These are phyloP conservation scores for Andricus grossulariae DNA, from an alignment of 1,140 invertebrate genomes.

Conservation along the genomic window DNA sequence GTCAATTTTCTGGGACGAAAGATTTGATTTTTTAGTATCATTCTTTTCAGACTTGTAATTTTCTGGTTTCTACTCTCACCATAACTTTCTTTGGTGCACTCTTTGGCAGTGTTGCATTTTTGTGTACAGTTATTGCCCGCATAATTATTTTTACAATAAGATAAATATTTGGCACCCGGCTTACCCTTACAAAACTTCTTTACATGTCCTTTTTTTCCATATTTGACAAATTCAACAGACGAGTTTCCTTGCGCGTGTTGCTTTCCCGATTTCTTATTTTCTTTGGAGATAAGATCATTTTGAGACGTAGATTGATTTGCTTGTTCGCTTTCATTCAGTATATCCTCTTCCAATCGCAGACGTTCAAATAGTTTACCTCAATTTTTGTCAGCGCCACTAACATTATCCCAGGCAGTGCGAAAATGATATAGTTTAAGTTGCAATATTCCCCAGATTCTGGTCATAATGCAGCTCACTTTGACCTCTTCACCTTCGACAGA, in stretches of 20 bases:
- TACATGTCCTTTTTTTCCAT: conserved; percentile 34
- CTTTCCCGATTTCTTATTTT: background rate
- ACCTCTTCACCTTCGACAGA: conserved; percentile 40
- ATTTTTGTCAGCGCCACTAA: too few species aligned
- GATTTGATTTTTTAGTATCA: conserved; percentile 16
- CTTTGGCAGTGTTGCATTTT: conserved; percentile 40
- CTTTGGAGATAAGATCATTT: background rate
- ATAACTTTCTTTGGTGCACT: conserved; percentile 2
- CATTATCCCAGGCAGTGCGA: too few species aligned
- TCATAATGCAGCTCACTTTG: conserved; percentile 49
- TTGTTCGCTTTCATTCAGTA: background rate
- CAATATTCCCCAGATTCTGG: conserved; percentile 46
- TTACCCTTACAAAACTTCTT: conserved; percentile 43
- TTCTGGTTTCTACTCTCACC: background rate
- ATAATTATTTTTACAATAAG: conserved; percentile 47
- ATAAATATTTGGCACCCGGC: conserved; percentile 41
- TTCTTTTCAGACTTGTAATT: background rate
- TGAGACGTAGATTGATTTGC: too few species aligned
- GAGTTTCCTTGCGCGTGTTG: background rate
- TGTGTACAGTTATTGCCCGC: conserved; percentile 39
- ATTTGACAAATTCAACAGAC: conserved; percentile 40
- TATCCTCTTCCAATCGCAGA: conserved; percentile 20
- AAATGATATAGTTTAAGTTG: conserved; percentile 49
- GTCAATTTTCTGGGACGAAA: too few species aligned
- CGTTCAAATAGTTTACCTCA: too few species aligned